Evolutionary conservation across 2,888 invertebrate genomes (phyloP), one percentile per base, ranked within the genome.

Genomic region (Octodonta nipae): DNA sequence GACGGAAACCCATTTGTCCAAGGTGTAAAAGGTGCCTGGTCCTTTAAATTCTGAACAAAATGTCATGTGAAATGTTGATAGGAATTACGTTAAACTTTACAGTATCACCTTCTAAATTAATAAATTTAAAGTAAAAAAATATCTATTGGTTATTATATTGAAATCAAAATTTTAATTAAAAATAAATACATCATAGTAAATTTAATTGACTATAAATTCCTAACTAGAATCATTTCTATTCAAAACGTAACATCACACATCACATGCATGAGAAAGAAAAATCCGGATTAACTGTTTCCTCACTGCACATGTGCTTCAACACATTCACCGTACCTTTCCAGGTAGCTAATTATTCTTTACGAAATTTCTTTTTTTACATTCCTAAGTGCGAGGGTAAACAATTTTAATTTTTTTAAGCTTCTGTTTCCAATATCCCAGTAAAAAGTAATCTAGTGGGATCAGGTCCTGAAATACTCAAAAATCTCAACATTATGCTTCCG

Each of bases 301-400:
- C 25, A 24, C 15, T 30, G 13, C 11, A 30, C 13, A 30, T 12
- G 24, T 20, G 20, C 13, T 24, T 17, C 15, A 30, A 30, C 17
- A 8, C 17, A 15, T 17, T 6, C 20, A 30, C 30, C 20, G 30
- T 20, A 6, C 20, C 20, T 30, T 30, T 30, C 30, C 8, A 24
- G 24, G 30, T 15, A 30, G 10, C 10, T 30, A 26, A 32, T 26
- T 32, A 26, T 32, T 32, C 25, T 32, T 32, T 32, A n/a, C 24
- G 32, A 32, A 26, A 32, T 25, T 32, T 13, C 10, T 26, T 32
- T 32, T 32, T 25, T 8, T 32, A 28, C 13, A 28, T 14, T 28
- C 14, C 5, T 15, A 29, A 28, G n/a, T n/a, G n/a, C n/a, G n/a
- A n/a, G n/a, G n/a, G n/a, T n/a, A n/a, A n/a, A n/a, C n/a, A n/a